Conservation (phyloP, 2,888 invertebrate species). For the Coelopa pilipes region DNA sequence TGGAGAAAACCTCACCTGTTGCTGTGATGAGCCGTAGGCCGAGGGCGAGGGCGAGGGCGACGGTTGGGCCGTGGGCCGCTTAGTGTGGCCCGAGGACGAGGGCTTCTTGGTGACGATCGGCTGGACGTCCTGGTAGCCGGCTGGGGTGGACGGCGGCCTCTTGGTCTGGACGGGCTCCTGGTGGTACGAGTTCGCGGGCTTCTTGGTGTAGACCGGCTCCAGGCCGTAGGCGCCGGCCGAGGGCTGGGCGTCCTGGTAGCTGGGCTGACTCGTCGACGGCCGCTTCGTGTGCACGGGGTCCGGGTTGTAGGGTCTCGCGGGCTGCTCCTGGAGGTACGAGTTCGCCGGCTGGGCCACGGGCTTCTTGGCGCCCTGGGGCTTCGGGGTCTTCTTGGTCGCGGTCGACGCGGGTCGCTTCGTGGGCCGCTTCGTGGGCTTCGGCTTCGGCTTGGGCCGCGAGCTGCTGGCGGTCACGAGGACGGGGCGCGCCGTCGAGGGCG, state of each 20-base stretch:
- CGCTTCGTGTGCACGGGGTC: too few relatives aligned
- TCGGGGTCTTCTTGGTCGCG: conserved; percentile 42
- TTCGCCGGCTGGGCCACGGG: conserved; percentile 40
- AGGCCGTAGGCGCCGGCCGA: background rate
- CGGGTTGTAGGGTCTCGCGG: conserved; percentile 50
- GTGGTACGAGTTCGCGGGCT: conserved; percentile 11
- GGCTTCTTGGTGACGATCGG: background rate
- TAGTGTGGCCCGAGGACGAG: too few relatives aligned
- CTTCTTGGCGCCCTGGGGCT: conserved; percentile 33
- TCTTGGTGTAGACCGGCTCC: conserved; percentile 3
- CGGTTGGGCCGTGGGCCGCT: too few relatives aligned
- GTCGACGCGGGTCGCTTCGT: conserved; percentile 46
- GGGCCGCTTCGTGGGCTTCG: conserved; percentile 57
- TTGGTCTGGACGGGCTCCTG: conserved; percentile 15
- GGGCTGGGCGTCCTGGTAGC: background rate
- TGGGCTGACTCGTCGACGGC: background rate
- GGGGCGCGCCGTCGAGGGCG: conserved; percentile 45
- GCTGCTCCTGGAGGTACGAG: conserved; percentile 37
- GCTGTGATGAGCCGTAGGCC: too few relatives aligned
- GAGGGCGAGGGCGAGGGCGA: too few relatives aligned
- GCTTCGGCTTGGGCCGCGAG: conserved; percentile 53
- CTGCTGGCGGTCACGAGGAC: conserved; percentile 69
- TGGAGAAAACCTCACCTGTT: too few relatives aligned
- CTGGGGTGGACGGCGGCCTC: conserved; percentile 4
- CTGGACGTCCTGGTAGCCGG: background rate